Base-by-base conservation (phyloP, 2,888 invertebrate species). In the Torymus texanus region DNA sequence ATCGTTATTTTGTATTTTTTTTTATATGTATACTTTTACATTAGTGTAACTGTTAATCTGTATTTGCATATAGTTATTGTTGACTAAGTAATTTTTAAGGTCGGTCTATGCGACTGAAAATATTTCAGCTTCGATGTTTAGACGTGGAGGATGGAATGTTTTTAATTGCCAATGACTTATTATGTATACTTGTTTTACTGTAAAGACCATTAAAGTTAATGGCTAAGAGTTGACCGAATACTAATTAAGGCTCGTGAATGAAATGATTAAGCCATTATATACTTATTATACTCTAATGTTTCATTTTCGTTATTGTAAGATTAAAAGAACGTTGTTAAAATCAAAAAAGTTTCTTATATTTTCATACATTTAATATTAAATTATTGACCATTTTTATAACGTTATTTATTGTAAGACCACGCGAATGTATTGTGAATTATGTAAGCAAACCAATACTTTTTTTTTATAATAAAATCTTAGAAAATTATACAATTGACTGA, bases 171-270 rank as follows among this genome's bases (percentile, higher is more conserved):
- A 41, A 41, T 41, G 41, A 41, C 8, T 41, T 41, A 41, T 41
- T 41, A 41, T 41, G 41, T 41, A 41, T 41, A 41, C 41, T 8
- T 41, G 41, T 41, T 41, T 41, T 41, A 41, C 41, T 74, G 58
- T 65, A 66, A 62, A 58, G 50, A 74, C 41, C 41, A 41, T 41
- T 41, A 41, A 41, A 41, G 41, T 41, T 41, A 41, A 41, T 63
- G 41, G 41, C 18, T 65, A 77, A 74, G 58, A 74, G 58, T 74
- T 68, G 81, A 66, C 41, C 53, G 50, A 62, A 75, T 78, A 59
- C 56, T 72, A 67, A 78, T 75, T 84, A 88, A 88, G 88, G 88
- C 88, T 88, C 88, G 88, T 89, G 88, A 89, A 83, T 83, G 78
- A 84, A 87, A 83, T 83, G 75, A 82, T 82, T 84, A 83, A 81